These are phyloP conservation scores for Drosophila asahinai DNA, from an alignment of 1,140 invertebrate species.

Conservation along the genomic window DNA sequence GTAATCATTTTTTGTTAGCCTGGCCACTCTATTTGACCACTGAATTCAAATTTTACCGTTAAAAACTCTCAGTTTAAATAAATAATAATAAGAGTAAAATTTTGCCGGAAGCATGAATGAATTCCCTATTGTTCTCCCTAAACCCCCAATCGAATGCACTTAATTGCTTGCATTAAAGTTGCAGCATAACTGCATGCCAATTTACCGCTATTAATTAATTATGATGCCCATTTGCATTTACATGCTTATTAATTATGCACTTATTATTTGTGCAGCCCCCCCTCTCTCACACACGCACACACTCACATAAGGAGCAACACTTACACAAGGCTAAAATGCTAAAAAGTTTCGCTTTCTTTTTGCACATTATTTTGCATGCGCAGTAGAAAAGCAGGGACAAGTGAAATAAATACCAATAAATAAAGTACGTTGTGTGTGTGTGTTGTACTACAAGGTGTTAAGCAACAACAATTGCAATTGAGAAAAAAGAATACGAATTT, in stretches of 20 bases:
- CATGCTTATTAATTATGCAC: constrained; percentile 57
- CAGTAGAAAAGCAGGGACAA: constrained; percentile 66
- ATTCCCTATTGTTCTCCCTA: not conserved
- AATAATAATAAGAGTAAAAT: not conserved
- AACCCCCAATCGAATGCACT: constrained; percentile 19
- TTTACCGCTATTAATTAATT: constrained; percentile 63
- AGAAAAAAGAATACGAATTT: constrained; percentile 41
- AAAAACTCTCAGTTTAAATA: not conserved
- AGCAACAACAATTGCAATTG: constrained; percentile 50
- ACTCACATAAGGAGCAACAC: constrained; percentile 10
- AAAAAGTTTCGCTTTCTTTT: constrained; percentile 82
- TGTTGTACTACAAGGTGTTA: constrained; percentile 43
- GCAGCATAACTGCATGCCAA: constrained; percentile 50
- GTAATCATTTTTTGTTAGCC: not conserved
- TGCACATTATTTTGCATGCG: constrained; percentile 82
- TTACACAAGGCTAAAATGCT: constrained; percentile 14
- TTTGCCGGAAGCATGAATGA: not conserved
- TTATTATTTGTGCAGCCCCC: constrained; percentile 10
- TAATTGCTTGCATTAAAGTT: constrained; percentile 37
- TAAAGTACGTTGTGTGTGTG: constrained; percentile 20
- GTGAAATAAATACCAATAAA: constrained; percentile 44
- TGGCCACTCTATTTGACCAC: not conserved
- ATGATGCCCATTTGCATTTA: constrained; percentile 56
- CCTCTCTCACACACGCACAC: constrained; percentile 8
- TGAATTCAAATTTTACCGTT: not conserved